Evolutionary conservation across 2,888 invertebrate genomes (phyloP).

Genomic region (Spodoptera exigua): DNA sequence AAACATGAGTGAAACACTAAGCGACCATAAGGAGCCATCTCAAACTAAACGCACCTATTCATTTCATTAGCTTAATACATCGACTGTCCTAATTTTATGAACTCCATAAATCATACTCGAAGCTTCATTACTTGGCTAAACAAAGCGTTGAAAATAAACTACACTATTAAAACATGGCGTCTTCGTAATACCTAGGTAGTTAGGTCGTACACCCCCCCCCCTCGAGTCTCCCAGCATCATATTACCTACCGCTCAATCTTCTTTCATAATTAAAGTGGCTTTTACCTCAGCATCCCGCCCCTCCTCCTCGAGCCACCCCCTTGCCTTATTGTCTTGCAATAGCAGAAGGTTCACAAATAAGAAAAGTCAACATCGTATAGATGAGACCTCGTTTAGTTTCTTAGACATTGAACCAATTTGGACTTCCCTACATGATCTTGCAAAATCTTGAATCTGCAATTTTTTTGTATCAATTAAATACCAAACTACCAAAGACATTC

Average conservation of each 20-base stretch:
- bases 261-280: conserved; percentile 87
- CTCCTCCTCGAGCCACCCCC: conserved; percentile 41
- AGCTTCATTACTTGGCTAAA: conserved; percentile 48
- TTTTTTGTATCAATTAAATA: too few species aligned
- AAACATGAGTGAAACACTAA: too few species aligned
- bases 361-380: too few species aligned
- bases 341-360: conserved; percentile 34
- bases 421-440: too few species aligned
- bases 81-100: too few species aligned
- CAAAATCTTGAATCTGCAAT: too few species aligned
- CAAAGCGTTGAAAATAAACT: conserved; percentile 41
- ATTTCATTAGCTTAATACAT: too few species aligned
- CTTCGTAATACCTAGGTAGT: conserved; percentile 45
- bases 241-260: conserved; percentile 81
- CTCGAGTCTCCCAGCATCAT: conserved; percentile 61
- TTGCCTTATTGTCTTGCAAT: conserved; percentile 2
- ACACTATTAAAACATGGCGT: conserved; percentile 49
- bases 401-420: too few species aligned
- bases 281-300: conserved; percentile 68
- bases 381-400: too few species aligned
- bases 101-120: conserved; percentile 9
- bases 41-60: too few species aligned
- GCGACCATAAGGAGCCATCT: too few species aligned
- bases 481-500: too few species aligned
- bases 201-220: conserved; percentile 43